Evolutionary conservation across 2,888 invertebrate genomes (phyloP), one percentile per base, ranked within the genome.

Genomic region (Amphipyra berbera): DNA sequence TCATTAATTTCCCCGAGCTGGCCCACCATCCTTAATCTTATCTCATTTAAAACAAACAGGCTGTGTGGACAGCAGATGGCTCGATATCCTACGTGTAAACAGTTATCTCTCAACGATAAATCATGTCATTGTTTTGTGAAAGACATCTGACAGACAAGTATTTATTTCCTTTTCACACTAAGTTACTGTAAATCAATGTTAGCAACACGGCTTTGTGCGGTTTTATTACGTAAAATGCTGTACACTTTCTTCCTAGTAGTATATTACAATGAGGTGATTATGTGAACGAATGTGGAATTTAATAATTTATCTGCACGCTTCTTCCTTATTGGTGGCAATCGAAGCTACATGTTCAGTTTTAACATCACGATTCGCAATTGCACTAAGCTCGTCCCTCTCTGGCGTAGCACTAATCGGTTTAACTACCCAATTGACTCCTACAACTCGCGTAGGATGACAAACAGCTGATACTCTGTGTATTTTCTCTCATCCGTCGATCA

Each of bases 121-220:
- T 84, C 83, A 83, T 82, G 79, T 82, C 82, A 78, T 82, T 83
- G 82, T 86, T 86, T 79, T 70, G 69, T 74, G 76, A 80, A 79
- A 76, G 81, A 82, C 82, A 75, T 78, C 76, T 82, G 81, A 82
- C 82, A 85, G 81, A 80, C 80, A 79, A 78, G 78, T 80, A 85
- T 85, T 85, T 85, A 82, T 82, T 73, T 77, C 77, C 78, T 79
- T 77, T 82, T 79, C 79, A 75, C 76, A 79, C 76, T 70, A 79
- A 74, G 73, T 79, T 71, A 77, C 64, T 59, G 65, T 68, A 68
- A 75, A 73, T 69, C 66, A 66, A 61, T 72, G 61, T 62, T 68
- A 73, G 54, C 42, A 61, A 49, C 53, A 54, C 47, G 47, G 59
- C 46, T 55, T 57, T 50, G 50, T 58, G 69, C 47, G 44, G 30